Conservation (phyloP, 2,888 invertebrate genomes). For the Apotomis betuletana region DNA sequence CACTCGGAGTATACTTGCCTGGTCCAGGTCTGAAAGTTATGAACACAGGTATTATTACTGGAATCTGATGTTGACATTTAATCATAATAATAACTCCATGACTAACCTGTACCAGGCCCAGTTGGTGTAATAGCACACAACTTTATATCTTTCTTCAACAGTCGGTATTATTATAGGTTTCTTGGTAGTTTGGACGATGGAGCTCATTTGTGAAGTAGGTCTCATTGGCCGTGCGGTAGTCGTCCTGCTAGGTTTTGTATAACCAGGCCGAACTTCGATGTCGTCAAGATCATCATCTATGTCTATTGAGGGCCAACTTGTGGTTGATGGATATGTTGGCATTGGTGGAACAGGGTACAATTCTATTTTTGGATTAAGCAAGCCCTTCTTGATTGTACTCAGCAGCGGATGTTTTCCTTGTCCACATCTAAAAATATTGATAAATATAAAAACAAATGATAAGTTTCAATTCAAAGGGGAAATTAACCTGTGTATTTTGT, state of each 20-base stretch:
- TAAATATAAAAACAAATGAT: background rate
- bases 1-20: constrained; percentile 91
- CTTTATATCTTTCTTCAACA: constrained; percentile 85
- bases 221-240: constrained; percentile 49
- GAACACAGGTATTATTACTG: background rate
- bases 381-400: constrained; percentile 88
- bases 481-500: no score
- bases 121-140: constrained; percentile 96
- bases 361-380: constrained; percentile 78
- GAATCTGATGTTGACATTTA: no score
- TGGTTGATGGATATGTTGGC: constrained; percentile 31
- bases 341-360: constrained; percentile 52
- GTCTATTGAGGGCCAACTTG: constrained; percentile 57
- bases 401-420: constrained; percentile 91
- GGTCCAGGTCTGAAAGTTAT: constrained; percentile 85
- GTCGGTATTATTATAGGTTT: constrained; percentile 52
- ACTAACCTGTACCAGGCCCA: constrained; percentile 94
- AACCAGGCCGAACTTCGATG: constrained; percentile 69
- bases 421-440: constrained; percentile 83
- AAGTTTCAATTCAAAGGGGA: no score
- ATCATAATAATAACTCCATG: background rate
- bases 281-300: constrained; percentile 73
- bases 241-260: constrained; percentile 46
- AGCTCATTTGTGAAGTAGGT: constrained; percentile 52
- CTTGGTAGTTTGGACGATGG: constrained; percentile 56